A percentile compares a stretch with the other conserved stretches of the same genome.
Conservation (phyloP, 2,797 vertebrate species). For the Pangasius sanitwongsei region DNA sequence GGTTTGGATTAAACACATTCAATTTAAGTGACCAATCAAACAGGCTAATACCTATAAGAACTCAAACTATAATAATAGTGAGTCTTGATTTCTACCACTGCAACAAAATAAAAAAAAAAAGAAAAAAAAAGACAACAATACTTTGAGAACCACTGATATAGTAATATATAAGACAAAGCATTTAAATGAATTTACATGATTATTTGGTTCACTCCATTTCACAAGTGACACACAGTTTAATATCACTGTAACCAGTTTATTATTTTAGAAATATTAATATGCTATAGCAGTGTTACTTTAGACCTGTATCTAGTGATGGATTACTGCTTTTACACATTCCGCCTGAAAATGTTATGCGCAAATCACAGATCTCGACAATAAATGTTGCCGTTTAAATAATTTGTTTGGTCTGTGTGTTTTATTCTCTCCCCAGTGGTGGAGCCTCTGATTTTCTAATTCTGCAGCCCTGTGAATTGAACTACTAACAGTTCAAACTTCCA, state of each 20-base stretch:
- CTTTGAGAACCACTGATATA: background rate
- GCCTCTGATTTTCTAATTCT: constrained; percentile 52
- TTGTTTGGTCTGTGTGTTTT: constrained; percentile 31
- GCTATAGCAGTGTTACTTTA: background rate
- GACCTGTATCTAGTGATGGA: background rate
- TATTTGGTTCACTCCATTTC: background rate
- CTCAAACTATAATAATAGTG: background rate
- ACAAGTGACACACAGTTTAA: background rate
- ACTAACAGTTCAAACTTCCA: constrained; percentile 62
- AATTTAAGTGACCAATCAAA: background rate
- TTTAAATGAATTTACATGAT: background rate
- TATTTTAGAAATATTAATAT: background rate
- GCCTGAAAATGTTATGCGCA: constrained; percentile 29
- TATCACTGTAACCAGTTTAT: background rate
- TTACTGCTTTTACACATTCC: background rate
- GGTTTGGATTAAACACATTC: background rate
- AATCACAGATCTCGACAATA: constrained; percentile 42
- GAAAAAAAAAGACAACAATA: background rate
- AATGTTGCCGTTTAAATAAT: constrained; percentile 43
- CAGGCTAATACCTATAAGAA: background rate
- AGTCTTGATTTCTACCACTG: background rate
- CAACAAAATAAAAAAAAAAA: background rate
- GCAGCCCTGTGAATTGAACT: constrained; percentile 59
- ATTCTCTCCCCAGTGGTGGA: constrained; percentile 51
- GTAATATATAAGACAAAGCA: background rate